phyloP scores from a whole-genome alignment of 2,113 vertebrate species.

The Dicaeum eximium region DNA sequence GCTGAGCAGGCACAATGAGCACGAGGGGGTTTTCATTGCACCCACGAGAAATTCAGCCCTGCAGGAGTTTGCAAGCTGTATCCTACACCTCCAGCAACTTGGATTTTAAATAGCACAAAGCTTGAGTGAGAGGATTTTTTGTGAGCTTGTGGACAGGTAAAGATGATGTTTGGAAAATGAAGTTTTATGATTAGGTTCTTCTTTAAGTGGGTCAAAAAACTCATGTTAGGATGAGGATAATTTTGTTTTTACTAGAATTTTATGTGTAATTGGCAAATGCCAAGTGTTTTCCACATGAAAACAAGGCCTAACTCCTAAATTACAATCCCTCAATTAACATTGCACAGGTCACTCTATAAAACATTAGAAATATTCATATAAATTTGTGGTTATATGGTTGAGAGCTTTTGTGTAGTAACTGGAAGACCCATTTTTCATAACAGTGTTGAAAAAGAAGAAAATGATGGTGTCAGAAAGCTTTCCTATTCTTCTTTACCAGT shows the following conservation, averaged over 20 bases:
- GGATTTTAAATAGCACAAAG: background rate
- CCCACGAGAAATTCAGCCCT: rapidly evolving
- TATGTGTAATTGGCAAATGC: background rate
- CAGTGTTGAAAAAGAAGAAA: background rate
- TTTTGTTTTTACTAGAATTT: background rate
- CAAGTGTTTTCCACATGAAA: background rate
- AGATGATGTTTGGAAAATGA: background rate
- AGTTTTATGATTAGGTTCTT: background rate
- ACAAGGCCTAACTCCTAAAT: background rate
- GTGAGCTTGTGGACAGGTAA: background rate
- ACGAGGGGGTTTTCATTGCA: background rate
- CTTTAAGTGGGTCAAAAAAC: background rate
- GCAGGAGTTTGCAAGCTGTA: background rate
- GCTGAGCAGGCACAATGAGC: background rate
- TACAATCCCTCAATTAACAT: background rate
- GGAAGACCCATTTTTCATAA: background rate
- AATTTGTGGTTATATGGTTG: background rate
- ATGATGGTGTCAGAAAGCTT: background rate
- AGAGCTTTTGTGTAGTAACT: background rate
- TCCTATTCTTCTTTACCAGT: background rate
- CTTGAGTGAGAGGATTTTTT: background rate
- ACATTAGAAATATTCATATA: background rate
- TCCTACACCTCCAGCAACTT: background rate
- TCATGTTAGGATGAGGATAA: background rate
- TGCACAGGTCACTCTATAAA: background rate